These are phyloP conservation scores for Centropus unirufus DNA, from an alignment of 2,113 vertebrate species.

Conservation along the genomic window DNA sequence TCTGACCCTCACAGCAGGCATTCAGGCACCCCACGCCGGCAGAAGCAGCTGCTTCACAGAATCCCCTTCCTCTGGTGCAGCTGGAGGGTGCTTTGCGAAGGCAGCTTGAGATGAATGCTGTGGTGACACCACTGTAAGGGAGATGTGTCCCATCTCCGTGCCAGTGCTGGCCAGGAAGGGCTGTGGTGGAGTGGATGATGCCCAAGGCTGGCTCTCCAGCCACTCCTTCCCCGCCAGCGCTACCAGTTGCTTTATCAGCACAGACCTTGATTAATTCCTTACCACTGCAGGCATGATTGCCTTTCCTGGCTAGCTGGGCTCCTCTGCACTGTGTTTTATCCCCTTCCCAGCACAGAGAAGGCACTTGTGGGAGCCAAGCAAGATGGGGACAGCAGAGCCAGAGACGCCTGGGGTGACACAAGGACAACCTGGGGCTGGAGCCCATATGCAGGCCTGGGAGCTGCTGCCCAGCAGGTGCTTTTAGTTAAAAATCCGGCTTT, in stretches of 20 bases:
- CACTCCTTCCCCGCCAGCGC: fast-evolving
- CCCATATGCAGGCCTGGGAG: background rate
- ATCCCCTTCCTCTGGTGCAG: background rate
- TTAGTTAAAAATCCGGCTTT: background rate
- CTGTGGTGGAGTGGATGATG: background rate
- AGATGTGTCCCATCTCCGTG: fast-evolving
- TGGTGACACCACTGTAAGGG: fast-evolving
- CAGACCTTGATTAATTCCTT: background rate
- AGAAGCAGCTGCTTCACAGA: background rate
- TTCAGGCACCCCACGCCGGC: background rate
- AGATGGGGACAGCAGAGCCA: background rate
- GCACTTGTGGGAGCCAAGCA: fast-evolving
- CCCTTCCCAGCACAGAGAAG: fast-evolving
- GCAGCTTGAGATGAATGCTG: fast-evolving
- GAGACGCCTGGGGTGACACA: fast-evolving
- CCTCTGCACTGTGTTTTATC: background rate
- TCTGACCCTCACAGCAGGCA: background rate
- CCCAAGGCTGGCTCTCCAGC: fast-evolving
- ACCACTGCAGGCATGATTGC: background rate
- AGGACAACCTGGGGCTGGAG: background rate
- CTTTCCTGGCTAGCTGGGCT: background rate
- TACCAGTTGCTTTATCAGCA: background rate
- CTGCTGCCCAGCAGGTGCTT: background rate
- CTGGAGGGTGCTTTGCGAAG: background rate
- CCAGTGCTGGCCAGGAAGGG: fast-evolving